Base-by-base conservation (phyloP, 1,140 invertebrate genomes). In the Drosophila virilis region DNA sequence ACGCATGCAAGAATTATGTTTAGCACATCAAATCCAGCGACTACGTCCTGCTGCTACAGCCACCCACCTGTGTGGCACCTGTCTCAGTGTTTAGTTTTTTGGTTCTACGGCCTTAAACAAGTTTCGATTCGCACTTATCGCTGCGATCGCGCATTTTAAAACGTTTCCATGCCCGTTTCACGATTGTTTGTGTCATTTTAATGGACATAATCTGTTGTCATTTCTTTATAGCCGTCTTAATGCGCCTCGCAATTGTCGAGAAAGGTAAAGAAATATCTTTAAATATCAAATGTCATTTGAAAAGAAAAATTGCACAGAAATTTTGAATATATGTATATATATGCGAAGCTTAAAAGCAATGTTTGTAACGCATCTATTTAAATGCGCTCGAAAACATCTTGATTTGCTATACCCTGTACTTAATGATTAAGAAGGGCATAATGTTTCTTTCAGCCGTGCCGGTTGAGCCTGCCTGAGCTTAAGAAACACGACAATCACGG, bases 51-150 rank as follows among this genome's bases (percentile, higher is more conserved):
- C 37, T 66, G 52, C 43, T 64, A 54, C 51, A 55, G 54, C 82
- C 82, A 86, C 81, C 62, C 51, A 62, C 66, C 55, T 67, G 28
- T 64, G 54, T 70, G 40, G 17, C 32, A 70, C 57, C 58, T 54
- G 66, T 17, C 32, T 6, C 15, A 33, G 17, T 40, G 1, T 17
- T 6, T 51, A 12, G 13, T 37, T 2, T 17, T 17, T 17, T 17
- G 17, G 6, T 52, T 51, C 15, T 13, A 9, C 10, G 28, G 35
- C 10, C 33, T 33, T 9, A 73, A 72, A 67, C 69, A n/a, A 58
- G 69, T 72, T 72, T 55, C 42, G 37, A 15, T 12, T 42, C 43
- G 22, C 28, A 66, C 42, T 50, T 71, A 65, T 48, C 68, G 37
- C 37, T 8, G 1, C 48, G 48, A 68, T 60, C 65, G 17, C n/a